Evolutionary conservation across 2,888 invertebrate genomes (phyloP).

Genomic region (Rhagonycha lutea): DNA sequence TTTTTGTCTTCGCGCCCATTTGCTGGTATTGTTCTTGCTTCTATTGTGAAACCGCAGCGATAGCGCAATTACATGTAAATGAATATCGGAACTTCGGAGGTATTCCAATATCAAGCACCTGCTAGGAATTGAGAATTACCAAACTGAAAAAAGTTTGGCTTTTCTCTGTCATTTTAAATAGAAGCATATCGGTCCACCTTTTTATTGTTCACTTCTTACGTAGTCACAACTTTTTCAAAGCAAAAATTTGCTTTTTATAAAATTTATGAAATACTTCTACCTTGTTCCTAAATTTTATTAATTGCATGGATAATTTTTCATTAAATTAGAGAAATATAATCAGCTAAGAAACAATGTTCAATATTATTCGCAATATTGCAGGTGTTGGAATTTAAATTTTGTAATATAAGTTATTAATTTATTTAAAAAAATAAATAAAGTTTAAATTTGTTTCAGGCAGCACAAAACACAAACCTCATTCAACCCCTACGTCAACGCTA

Average conservation of each 20-base stretch:
- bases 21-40: conserved; percentile 24
- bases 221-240: not conserved
- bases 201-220: not conserved
- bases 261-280: not conserved
- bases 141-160: conserved; percentile 27
- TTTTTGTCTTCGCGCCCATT: conserved; percentile 27
- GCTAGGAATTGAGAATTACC: conserved; percentile 33
- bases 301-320: not conserved
- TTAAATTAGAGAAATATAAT: not conserved
- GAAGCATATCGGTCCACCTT: conserved; percentile 8
- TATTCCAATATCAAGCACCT: conserved; percentile 39
- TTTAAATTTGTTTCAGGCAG: conserved; percentile 56
- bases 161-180: conserved; percentile 26
- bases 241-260: not conserved
- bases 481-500: conserved; percentile 61
- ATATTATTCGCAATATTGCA: no score
- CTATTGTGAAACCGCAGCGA: conserved; percentile 31
- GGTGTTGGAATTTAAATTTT: no score
- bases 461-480: conserved; percentile 46
- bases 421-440: not conserved
- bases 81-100: conserved; percentile 39
- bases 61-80: conserved; percentile 43
- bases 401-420: no score
- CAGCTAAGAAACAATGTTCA: not conserved
- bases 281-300: not conserved